These are phyloP conservation scores for Pogonomyrmex californicus DNA, from an alignment of 1,140 invertebrate genomes.

Conservation along the genomic window DNA sequence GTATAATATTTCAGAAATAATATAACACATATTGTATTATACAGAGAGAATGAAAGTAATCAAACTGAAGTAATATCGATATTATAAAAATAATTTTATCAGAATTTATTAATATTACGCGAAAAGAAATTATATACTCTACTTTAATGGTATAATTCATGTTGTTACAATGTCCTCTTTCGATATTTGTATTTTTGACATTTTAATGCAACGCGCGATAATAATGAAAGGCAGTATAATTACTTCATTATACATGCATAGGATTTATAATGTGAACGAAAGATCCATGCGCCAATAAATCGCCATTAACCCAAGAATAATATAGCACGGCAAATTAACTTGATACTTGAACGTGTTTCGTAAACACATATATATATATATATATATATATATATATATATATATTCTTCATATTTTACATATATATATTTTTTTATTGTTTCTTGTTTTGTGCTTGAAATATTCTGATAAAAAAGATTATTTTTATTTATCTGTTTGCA, in stretches of 20 bases:
- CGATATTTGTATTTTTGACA: conserved; percentile 25
- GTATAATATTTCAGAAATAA: background rate
- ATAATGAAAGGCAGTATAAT: conserved; percentile 40
- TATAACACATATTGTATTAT: background rate
- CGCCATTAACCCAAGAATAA: conserved; percentile 50
- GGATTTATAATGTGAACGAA: conserved; percentile 37
- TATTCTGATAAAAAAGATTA: background rate
- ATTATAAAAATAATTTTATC: background rate
- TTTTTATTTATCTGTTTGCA: background rate
- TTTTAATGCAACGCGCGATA: conserved; percentile 15
- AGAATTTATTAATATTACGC: background rate
- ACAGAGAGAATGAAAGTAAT: background rate
- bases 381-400: conserved; percentile 12
- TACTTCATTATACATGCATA: conserved; percentile 60
- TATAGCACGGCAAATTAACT: conserved; percentile 31
- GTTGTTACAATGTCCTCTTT: background rate
- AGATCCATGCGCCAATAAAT: conserved; percentile 51
- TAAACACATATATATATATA: background rate
- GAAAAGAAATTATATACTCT: conserved; percentile 23
- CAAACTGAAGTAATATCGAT: background rate
- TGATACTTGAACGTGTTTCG: background rate
- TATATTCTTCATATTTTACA: background rate
- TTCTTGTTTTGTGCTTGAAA: background rate
- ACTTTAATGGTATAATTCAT: conserved; percentile 4
- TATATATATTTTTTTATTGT: background rate